These are phyloP conservation scores for Pangasianodon gigas DNA, from an alignment of 2,113 vertebrate genomes.

Conservation along the genomic window DNA sequence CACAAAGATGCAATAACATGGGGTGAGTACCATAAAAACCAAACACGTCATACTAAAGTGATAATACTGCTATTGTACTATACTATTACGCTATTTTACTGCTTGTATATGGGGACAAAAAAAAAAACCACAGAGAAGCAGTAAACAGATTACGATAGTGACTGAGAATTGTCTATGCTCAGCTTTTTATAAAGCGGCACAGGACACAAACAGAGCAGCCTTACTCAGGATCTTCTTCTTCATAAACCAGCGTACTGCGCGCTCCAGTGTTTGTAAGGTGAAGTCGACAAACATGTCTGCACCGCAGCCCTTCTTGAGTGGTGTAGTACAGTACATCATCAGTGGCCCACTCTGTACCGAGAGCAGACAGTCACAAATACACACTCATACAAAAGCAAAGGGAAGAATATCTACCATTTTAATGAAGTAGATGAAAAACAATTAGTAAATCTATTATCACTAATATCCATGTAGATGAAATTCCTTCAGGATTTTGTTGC, in stretches of 20 bases:
- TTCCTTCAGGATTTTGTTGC: neutral
- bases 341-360: constrained; percentile 87
- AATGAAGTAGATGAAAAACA: neutral
- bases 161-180: too few species aligned
- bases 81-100: neutral
- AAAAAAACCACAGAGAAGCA: neutral
- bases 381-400: neutral
- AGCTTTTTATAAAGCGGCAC: neutral
- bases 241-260: constrained; percentile 76
- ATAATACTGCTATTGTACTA: neutral
- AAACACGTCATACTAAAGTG: neutral
- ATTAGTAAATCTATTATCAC: neutral
- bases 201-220: constrained; percentile 5
- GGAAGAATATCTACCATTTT: neutral
- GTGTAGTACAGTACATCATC: constrained; percentile 86
- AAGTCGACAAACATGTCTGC: constrained; percentile 79
- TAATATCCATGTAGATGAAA: neutral
- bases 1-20: neutral
- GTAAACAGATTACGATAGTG: neutral
- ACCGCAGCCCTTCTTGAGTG: constrained; percentile 80
- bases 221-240: constrained; percentile 88
- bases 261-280: constrained; percentile 72
- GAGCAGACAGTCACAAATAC: constrained; percentile 4
- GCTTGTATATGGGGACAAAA: neutral
- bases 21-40: neutral